Conservation (phyloP, 2,797 vertebrate genomes). For the Cyclura pinguis region DNA sequence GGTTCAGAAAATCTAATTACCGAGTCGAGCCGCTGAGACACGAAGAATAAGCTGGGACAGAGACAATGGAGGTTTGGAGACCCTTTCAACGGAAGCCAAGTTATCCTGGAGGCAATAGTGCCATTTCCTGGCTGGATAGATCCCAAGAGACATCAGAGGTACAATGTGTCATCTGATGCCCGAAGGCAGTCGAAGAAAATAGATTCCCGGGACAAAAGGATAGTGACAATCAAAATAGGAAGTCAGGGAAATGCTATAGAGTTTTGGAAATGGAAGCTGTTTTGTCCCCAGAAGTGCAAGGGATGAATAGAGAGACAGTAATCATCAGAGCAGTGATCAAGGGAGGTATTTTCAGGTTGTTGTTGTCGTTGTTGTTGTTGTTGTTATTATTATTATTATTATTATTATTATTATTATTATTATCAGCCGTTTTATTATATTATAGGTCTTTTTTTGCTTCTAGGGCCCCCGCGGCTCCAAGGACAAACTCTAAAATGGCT, state of each 20-base stretch:
- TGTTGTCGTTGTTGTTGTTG: too few species aligned
- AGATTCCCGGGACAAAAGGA: not conserved
- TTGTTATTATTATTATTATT: too few species aligned
- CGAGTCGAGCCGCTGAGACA: not conserved
- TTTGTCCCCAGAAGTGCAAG: not conserved
- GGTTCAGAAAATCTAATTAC: not conserved
- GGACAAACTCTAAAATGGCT: too few species aligned
- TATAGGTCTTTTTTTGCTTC: too few species aligned
- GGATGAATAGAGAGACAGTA: rapidly evolving
- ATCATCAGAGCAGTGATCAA: not conserved
- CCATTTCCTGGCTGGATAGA: not conserved
- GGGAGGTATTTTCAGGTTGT: not conserved
- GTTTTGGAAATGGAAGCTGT: not conserved
- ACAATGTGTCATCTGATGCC: rapidly evolving
- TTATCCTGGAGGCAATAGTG: not conserved
- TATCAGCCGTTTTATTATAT: too few species aligned
- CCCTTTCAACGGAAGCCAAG: not conserved
- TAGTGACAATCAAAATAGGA: not conserved
- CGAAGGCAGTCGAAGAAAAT: rapidly evolving
- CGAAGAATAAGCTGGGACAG: slow-evolving; percentile 14
- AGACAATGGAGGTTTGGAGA: not conserved
- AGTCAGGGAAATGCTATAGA: rapidly evolving
- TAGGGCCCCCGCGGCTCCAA: too few species aligned
- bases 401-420: too few species aligned
- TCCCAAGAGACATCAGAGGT: not conserved